Evolutionary conservation across 2,888 invertebrate species (phyloP).

Genomic region (Catocala nupta): DNA sequence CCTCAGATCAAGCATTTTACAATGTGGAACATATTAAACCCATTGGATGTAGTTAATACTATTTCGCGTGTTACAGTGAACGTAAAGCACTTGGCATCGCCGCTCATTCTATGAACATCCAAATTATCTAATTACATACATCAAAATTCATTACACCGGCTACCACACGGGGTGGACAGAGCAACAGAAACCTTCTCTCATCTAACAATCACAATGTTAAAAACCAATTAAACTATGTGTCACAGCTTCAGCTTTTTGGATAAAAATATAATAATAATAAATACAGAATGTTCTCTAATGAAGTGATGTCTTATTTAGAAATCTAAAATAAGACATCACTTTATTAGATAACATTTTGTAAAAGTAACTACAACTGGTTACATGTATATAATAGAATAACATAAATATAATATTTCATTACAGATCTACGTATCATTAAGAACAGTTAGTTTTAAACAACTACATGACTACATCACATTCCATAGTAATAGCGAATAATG

Average conservation of each 20-base stretch:
- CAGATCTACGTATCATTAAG: no score
- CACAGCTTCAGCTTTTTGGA: slow-evolving; percentile 26
- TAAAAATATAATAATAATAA: slow-evolving; percentile 16
- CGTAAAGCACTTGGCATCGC: slow-evolving; percentile 11
- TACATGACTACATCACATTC: no score
- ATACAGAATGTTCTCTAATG: no score
- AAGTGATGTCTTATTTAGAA: no score
- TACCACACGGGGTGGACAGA: neutral
- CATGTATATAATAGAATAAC: slow-evolving; percentile 2
- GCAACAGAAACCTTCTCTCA: neutral
- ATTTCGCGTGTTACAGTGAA: slow-evolving; percentile 36
- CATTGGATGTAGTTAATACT: slow-evolving; percentile 42
- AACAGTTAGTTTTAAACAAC: no score
- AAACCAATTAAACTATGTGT: slow-evolving; percentile 22
- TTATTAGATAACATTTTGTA: slow-evolving; percentile 20
- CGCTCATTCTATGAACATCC: neutral
- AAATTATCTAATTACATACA: slow-evolving; percentile 1
- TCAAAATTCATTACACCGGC: slow-evolving; percentile 1
- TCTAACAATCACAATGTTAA: slow-evolving; percentile 8
- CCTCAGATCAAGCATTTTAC: slow-evolving; percentile 57
- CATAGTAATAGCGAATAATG: no score
- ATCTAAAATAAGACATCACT: slow-evolving; percentile 32
- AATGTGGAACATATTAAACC: slow-evolving; percentile 33
- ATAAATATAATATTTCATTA: slow-evolving; percentile 12
- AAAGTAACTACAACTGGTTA: slow-evolving; percentile 19